phyloP scores from a whole-genome alignment of 64 coral and sea anemone species.

The Stichodactyla helianthus region DNA sequence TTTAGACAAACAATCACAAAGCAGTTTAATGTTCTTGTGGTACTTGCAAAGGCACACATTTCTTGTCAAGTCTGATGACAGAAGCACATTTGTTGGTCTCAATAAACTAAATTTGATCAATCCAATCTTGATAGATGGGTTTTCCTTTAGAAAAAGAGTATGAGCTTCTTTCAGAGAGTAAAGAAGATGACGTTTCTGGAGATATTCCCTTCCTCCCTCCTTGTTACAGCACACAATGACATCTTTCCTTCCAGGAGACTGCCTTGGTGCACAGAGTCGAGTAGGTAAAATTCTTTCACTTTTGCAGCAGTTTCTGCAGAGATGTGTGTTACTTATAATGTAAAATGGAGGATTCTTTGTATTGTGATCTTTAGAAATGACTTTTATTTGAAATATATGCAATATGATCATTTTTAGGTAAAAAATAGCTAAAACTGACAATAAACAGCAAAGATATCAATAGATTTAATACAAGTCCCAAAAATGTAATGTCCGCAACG shows the following conservation, averaged over 20 bases:
- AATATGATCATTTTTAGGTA: no score
- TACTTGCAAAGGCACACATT: slow-evolving; percentile 67
- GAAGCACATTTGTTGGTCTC: slow-evolving; percentile 57
- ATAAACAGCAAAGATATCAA: background rate
- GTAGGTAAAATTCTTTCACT: slow-evolving; percentile 27
- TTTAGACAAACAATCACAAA: slow-evolving; percentile 60
- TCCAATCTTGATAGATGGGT: slow-evolving; percentile 50
- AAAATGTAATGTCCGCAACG: slow-evolving; percentile 18
- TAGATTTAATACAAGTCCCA: slow-evolving; percentile 6
- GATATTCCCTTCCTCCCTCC: slow-evolving; percentile 32
- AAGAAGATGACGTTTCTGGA: slow-evolving; percentile 13
- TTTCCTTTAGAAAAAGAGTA: slow-evolving; percentile 54
- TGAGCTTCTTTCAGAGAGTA: slow-evolving; percentile 45
- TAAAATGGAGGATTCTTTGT: slow-evolving; percentile 1
- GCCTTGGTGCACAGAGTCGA: slow-evolving; percentile 57
- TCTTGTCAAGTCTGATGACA: slow-evolving; percentile 40
- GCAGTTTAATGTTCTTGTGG: slow-evolving; percentile 58
- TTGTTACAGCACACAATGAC: slow-evolving; percentile 48
- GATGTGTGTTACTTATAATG: slow-evolving; percentile 3
- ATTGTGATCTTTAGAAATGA: slow-evolving; percentile 3
- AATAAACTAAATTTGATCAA: slow-evolving; percentile 58
- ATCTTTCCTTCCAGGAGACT: slow-evolving; percentile 61
- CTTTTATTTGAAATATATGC: background rate
- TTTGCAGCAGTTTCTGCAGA: slow-evolving; percentile 30
- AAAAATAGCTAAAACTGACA: background rate